Evolutionary conservation across 2,888 invertebrate genomes (phyloP).

Genomic region (Ornithoptera alexandrae): DNA sequence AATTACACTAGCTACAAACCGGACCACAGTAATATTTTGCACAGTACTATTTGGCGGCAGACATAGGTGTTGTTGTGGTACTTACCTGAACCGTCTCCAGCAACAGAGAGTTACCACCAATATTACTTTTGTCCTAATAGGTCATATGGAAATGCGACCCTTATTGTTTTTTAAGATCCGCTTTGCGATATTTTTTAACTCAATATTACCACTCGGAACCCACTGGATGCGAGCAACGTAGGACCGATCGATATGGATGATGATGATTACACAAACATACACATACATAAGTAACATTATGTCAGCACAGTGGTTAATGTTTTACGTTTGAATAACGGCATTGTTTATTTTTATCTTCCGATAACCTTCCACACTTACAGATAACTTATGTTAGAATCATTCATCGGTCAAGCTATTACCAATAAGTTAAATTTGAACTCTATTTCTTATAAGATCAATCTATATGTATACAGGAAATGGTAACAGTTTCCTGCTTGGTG

Average conservation of each 20-base stretch:
- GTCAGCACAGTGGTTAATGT: neutral
- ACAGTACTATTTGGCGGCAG: too few species aligned
- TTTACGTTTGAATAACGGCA: neutral
- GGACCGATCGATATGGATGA: too few species aligned
- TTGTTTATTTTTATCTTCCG: neutral
- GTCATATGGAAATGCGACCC: too few species aligned
- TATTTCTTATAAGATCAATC: neutral
- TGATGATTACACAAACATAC: neutral
- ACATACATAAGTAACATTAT: neutral
- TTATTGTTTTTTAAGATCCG: too few species aligned
- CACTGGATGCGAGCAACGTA: too few species aligned
- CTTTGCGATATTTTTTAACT: too few species aligned
- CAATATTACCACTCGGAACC: too few species aligned
- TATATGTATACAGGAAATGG: neutral
- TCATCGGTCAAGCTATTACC: neutral
- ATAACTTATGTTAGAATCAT: neutral
- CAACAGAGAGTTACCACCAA: too few species aligned
- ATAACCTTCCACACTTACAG: neutral
- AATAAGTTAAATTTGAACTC: neutral
- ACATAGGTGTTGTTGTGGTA: too few species aligned
- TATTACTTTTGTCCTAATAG: neutral
- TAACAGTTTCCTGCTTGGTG: neutral
- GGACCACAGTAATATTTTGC: too few species aligned
- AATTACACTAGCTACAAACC: too few species aligned
- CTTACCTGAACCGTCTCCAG: too few species aligned